These are phyloP conservation scores for Chionomys nivalis DNA, from an alignment of 2,113 vertebrate genomes.

Conservation along the genomic window DNA sequence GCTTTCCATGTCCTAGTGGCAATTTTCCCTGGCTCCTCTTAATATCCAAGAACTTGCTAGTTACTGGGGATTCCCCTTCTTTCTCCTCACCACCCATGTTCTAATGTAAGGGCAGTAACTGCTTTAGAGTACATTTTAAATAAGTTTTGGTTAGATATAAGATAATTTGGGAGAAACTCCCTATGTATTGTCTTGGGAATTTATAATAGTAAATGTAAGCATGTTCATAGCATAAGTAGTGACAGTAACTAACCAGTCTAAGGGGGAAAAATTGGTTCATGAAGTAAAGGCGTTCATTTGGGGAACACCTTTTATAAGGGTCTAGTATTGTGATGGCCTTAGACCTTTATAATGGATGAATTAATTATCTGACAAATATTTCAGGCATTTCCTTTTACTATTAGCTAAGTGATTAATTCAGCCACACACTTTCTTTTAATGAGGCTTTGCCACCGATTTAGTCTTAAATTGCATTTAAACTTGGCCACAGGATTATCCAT, in stretches of 20 bases:
- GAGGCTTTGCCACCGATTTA: conserved; percentile 58
- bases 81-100: background rate
- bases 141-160: background rate
- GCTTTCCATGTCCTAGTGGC: conserved; percentile 31
- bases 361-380: conserved; percentile 18
- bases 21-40: background rate
- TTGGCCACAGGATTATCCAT: conserved; percentile 13
- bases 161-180: background rate
- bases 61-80: background rate
- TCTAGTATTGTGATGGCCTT: background rate
- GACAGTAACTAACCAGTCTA: background rate
- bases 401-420: conserved; percentile 41
- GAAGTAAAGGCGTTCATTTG: background rate
- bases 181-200: background rate
- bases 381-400: conserved; percentile 16
- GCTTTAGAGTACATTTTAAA: background rate
- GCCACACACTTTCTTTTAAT: conserved; percentile 39
- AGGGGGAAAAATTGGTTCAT: too few species aligned
- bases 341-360: background rate
- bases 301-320: background rate
- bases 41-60: background rate
- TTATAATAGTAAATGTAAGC: background rate
- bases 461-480: conserved; percentile 47
- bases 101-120: background rate
- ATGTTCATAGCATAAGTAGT: background rate